Evolutionary conservation across 2,888 invertebrate genomes (phyloP), one percentile per base, ranked within the genome.

Genomic region (Stenoptilia bipunctidactyla): DNA sequence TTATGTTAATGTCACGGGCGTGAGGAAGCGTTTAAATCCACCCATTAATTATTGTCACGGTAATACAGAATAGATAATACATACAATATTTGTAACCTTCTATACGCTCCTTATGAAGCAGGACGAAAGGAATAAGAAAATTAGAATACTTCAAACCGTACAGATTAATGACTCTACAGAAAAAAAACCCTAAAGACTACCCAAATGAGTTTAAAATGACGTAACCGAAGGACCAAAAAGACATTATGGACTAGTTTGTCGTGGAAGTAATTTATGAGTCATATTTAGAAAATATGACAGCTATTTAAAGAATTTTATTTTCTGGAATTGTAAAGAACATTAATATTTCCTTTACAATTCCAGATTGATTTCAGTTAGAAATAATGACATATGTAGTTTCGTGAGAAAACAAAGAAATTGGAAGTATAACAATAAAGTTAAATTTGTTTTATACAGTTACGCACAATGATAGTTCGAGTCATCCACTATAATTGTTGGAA

Each of bases 1-100:
- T 83, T 83, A 79, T 66, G 77, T 79, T 82, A 74, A 83, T 82
- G 82, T 83, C 83, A 80, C 80, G 80, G 80, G 77, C 83, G 83
- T 82, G 82, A 83, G 83, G 83, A 83, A 83, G 82, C 83, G 77
- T 82, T 83, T 82, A 83, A 83, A 79, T 80, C 83, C 82, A 76
- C 64, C 70, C 82, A 83, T 83, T 82, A 82, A 82, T 83, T 83
- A 83, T 82, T 83, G 83, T 83, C 83, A 83, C 65, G 60, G 64
- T 68, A 70, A 76, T 76, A 79, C 79, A 75, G 80, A 83, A 82
- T 83, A 82, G 80, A 79, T 83, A 82, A 80, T 77, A 74, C 69
- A 62, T 79, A 71, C 68, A 67, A 69, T 75, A 82, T 82, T 77
- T 74, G 80, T 76, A 79, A 63, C 71, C 66, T 63, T 69, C 66